Conservation (phyloP, 2,113 vertebrate genomes). For the Bos indicus region DNA sequence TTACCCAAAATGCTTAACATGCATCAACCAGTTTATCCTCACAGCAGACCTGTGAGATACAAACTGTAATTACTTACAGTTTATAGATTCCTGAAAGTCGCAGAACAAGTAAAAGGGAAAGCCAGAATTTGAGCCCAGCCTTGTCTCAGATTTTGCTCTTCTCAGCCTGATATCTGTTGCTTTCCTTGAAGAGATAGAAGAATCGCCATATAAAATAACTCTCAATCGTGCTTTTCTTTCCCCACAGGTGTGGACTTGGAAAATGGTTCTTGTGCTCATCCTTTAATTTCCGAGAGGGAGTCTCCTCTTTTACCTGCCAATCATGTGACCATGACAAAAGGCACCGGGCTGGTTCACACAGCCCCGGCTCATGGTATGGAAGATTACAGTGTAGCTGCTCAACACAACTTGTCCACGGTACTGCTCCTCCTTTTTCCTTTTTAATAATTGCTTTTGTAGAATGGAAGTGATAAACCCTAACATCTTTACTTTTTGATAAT, state of each 20-base stretch:
- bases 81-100: not conserved
- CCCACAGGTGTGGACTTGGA: conserved; percentile 87
- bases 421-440: conserved; percentile 25
- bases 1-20: not conserved
- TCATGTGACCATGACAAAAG: conserved; percentile 95
- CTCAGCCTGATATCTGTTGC: not conserved
- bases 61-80: not conserved
- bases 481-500: not conserved
- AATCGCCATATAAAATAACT: not conserved
- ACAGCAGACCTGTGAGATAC: not conserved
- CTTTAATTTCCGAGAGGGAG: conserved; percentile 84
- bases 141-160: not conserved
- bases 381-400: conserved; percentile 92
- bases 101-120: not conserved
- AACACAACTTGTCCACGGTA: conserved; percentile 91
- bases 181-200: not conserved
- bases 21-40: not conserved
- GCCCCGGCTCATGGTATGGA: conserved; percentile 98
- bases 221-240: not conserved
- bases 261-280: conserved; percentile 89
- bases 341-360: conserved; percentile 96
- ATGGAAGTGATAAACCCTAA: not conserved
- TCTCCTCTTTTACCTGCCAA: conserved; percentile 92
- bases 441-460: not conserved
- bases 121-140: not conserved